Evolutionary conservation across 2,113 vertebrate genomes (phyloP).

Genomic region (Peromyscus maniculatus): DNA sequence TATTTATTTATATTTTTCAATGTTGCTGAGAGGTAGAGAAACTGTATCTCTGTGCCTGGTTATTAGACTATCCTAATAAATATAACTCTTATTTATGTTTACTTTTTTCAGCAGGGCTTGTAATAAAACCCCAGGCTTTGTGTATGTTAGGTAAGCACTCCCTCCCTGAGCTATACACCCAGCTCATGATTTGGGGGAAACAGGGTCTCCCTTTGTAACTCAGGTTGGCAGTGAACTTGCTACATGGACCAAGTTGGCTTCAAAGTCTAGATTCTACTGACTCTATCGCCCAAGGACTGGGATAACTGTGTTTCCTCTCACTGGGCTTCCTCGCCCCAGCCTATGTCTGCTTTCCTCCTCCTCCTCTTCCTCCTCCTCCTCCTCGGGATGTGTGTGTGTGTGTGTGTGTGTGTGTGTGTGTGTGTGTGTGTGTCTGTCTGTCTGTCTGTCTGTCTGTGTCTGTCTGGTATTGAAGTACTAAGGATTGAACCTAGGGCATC

Average conservation of each 20-base stretch:
- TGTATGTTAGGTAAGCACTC: background rate
- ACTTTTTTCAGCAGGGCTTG: background rate
- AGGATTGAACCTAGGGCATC: background rate
- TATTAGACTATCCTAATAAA: slow-evolving; percentile 7
- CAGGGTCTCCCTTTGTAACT: background rate
- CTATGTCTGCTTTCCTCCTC: background rate
- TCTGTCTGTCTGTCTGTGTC: background rate
- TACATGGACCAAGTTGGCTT: background rate
- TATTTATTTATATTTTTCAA: background rate
- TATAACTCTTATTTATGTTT: background rate
- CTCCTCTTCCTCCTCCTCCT: background rate
- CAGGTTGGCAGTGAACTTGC: background rate
- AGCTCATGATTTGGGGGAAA: background rate
- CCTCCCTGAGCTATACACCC: background rate
- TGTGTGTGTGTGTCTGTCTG: background rate
- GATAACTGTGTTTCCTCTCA: too few relatives aligned
- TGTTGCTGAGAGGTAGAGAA: background rate
- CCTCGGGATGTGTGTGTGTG: background rate
- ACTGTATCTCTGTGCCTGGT: background rate
- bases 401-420: too few relatives aligned
- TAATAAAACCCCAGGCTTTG: background rate
- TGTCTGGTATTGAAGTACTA: background rate
- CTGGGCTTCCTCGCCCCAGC: too few relatives aligned
- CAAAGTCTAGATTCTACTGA: background rate
- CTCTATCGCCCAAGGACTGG: background rate